phyloP scores from a whole-genome alignment of 1,140 invertebrate species.

The Triops longicaudatus region DNA sequence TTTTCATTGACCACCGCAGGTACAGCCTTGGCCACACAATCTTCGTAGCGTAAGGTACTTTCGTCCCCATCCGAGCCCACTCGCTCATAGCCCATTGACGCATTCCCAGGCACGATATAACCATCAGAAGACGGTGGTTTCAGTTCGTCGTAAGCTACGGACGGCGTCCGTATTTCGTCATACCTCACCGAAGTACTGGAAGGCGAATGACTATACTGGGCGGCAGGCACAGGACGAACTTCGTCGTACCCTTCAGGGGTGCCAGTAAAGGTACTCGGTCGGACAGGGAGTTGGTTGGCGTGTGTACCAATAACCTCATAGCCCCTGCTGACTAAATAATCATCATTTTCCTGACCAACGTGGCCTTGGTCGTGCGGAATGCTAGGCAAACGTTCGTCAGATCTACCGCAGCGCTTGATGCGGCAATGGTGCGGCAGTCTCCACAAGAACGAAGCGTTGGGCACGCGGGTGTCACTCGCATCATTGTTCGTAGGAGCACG shows the following conservation, averaged over 20 bases:
- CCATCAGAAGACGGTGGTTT: conserved; percentile 29
- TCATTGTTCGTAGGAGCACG: conserved; percentile 4
- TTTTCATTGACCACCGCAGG: conserved; percentile 33
- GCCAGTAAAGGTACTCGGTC: conserved; percentile 16
- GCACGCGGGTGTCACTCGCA: conserved; percentile 23
- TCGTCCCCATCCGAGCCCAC: conserved; percentile 19
- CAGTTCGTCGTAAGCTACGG: conserved; percentile 34
- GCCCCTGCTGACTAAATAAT: conserved; percentile 27
- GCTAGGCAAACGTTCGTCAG: conserved; percentile 16
- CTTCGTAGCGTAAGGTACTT: conserved; percentile 30
- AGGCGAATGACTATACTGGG: conserved; percentile 30
- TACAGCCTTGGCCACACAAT: conserved; percentile 31
- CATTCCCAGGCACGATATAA: conserved; percentile 26
- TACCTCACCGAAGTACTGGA: conserved; percentile 28
- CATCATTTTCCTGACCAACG: conserved; percentile 29
- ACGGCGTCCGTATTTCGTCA: conserved; percentile 33
- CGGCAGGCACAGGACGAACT: conserved; percentile 29
- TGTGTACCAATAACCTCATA: conserved; percentile 27
- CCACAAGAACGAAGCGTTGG: conserved; percentile 35
- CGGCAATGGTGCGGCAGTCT: conserved; percentile 29
- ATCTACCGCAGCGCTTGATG: conserved; percentile 23
- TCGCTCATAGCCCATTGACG: conserved; percentile 25
- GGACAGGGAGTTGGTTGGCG: conserved; percentile 16
- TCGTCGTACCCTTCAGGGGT: conserved; percentile 32
- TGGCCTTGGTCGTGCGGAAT: conserved; percentile 25